phyloP scores from a whole-genome alignment of 2,113 vertebrate species.

The Dipodomys spectabilis region DNA sequence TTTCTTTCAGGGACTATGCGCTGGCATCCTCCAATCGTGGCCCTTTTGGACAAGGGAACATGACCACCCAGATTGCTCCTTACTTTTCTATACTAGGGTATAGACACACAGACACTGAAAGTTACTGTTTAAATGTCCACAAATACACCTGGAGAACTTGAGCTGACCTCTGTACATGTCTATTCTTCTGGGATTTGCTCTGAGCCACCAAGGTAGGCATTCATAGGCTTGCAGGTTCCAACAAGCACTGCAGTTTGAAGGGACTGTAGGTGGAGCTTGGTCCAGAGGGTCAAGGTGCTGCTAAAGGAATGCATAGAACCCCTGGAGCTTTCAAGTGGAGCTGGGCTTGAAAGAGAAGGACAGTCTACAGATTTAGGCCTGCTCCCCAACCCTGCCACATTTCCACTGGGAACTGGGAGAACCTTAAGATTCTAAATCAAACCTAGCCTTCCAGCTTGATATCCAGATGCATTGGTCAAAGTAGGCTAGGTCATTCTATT shows the following conservation, averaged over 20 bases:
- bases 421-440: neutral
- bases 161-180: neutral
- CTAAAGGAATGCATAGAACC: neutral
- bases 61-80: neutral
- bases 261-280: neutral
- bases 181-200: neutral
- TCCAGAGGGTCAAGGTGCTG: neutral
- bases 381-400: no score
- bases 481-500: neutral
- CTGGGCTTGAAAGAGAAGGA: neutral
- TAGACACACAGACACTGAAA: neutral
- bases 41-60: fast-evolving
- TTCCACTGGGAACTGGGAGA: neutral
- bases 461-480: neutral
- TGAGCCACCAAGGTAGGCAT: neutral
- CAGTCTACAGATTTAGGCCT: neutral
- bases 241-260: neutral
- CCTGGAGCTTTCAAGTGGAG: neutral
- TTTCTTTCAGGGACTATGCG: neutral
- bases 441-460: neutral
- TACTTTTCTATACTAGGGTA: neutral
- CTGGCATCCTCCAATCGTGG: neutral
- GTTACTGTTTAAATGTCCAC: neutral
- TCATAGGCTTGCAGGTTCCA: neutral
- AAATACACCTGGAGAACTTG: neutral